Percentiles rank a stretch among this genome's conserved stretches.
Evolutionary conservation across 2,888 invertebrate species (phyloP).

Genomic region (Galeopsomyia nigrocyanea): DNA sequence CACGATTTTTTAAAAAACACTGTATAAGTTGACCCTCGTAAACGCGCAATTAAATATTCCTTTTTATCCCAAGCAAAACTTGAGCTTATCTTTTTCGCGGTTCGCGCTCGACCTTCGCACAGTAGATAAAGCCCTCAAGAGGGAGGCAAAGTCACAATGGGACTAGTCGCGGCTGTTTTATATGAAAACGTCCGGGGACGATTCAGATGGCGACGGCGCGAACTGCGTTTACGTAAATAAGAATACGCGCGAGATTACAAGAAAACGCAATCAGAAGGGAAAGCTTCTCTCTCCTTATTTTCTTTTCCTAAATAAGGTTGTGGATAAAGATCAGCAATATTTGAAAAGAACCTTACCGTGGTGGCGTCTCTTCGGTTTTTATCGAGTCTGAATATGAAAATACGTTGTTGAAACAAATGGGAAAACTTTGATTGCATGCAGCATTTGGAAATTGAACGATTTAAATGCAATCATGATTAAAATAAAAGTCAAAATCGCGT

Average conservation of each 20-base stretch:
- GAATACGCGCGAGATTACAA: slow-evolving; percentile 34
- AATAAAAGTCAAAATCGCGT: not conserved
- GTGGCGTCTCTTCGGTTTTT: not conserved
- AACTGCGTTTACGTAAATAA: slow-evolving; percentile 3
- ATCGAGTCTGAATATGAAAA: not conserved
- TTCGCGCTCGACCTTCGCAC: slow-evolving; percentile 37
- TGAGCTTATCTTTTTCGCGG: slow-evolving; percentile 40
- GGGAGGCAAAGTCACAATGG: not conserved
- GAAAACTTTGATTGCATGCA: not conserved
- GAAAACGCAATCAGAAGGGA: slow-evolving; percentile 34
- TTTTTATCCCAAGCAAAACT: slow-evolving; percentile 23
- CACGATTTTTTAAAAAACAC: too few relatives aligned
- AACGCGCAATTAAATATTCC: slow-evolving; percentile 46
- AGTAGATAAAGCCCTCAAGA: slow-evolving; percentile 37
- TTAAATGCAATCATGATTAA: not conserved
- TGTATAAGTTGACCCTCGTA: slow-evolving; percentile 16
- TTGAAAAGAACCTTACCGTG: slow-evolving; percentile 21
- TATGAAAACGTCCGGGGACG: not conserved
- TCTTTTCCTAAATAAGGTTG: slow-evolving; percentile 2
- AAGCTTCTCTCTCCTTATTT: not conserved
- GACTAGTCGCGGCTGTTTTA: not conserved
- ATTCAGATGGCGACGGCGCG: not conserved
- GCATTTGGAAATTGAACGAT: slow-evolving; percentile 10
- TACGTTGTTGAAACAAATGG: slow-evolving; percentile 3
- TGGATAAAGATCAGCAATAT: slow-evolving; percentile 42